phyloP scores from a whole-genome alignment of 2,888 invertebrate genomes.

The Opisthograptis luteolata region DNA sequence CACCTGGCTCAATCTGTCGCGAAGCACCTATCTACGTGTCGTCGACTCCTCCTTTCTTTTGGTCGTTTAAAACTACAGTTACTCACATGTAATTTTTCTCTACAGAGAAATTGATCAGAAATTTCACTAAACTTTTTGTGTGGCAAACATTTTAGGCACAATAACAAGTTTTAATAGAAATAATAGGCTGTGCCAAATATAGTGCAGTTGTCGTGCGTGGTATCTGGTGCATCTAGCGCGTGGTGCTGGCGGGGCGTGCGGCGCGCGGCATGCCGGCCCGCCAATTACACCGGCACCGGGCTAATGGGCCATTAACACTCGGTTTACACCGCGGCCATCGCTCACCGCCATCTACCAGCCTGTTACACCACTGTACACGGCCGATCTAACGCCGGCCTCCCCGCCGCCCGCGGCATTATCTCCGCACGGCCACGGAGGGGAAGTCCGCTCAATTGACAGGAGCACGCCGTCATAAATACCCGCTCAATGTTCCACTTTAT shows the following conservation, averaged over 20 bases:
- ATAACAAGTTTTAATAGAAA: not conserved
- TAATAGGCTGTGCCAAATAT: slow-evolving; percentile 47
- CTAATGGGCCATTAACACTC: slow-evolving; percentile 81
- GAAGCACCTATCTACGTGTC: too few relatives aligned
- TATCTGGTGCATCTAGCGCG: slow-evolving; percentile 64
- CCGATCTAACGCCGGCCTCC: slow-evolving; percentile 36
- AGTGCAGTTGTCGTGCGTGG: slow-evolving; percentile 64
- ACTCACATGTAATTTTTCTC: too few relatives aligned
- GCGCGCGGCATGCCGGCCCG: slow-evolving; percentile 53
- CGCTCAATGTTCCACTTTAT: slow-evolving; percentile 47
- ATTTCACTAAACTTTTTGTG: too few relatives aligned
- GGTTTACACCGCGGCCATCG: slow-evolving; percentile 66
- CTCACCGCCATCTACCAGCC: slow-evolving; percentile 56
- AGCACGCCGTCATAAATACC: slow-evolving; percentile 46
- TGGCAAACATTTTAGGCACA: slow-evolving; percentile 5
- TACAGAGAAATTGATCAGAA: too few relatives aligned
- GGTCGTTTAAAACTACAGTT: too few relatives aligned
- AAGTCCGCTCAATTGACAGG: slow-evolving; percentile 18
- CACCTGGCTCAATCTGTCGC: too few relatives aligned
- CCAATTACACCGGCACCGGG: slow-evolving; percentile 70
- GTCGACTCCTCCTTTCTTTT: too few relatives aligned
- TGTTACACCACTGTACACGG: slow-evolving; percentile 15
- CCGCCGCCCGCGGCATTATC: slow-evolving; percentile 34
- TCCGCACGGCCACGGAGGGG: slow-evolving; percentile 36
- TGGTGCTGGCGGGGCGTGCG: slow-evolving; percentile 42